These are phyloP conservation scores for Aphis craccivora DNA, from an alignment of 1,140 invertebrate species.

Conservation along the genomic window DNA sequence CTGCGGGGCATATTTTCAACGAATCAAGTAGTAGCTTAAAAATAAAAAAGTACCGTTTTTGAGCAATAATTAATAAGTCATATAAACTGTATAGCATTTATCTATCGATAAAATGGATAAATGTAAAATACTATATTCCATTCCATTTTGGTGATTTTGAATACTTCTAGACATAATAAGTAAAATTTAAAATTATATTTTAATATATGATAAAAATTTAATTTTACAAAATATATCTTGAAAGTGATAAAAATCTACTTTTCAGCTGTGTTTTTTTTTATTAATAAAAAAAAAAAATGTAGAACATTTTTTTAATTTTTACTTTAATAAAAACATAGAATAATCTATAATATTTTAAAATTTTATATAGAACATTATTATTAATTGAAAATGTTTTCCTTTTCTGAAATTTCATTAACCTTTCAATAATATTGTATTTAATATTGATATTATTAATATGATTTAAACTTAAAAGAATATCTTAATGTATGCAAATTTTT, in stretches of 20 bases:
- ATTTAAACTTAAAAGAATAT: not conserved
- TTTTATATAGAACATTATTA: too few species aligned
- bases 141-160: not conserved
- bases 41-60: not conserved
- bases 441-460: not conserved
- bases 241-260: not conserved
- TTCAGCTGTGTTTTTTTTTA: too few species aligned
- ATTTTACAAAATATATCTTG: not conserved
- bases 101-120: not conserved
- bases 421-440: not conserved
- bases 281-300: too few species aligned
- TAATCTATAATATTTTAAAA: too few species aligned
- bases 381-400: not conserved
- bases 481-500: not conserved
- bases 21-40: not conserved
- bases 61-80: not conserved
- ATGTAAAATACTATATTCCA: not conserved
- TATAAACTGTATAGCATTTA: not conserved
- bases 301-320: too few species aligned
- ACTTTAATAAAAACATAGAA: too few species aligned
- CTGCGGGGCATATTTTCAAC: not conserved
- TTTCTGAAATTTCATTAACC: not conserved
- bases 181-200: not conserved
- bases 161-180: not conserved
- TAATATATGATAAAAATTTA: not conserved